Conservation (phyloP, 2,113 vertebrate genomes). For the Microcebus tavaratra region DNA sequence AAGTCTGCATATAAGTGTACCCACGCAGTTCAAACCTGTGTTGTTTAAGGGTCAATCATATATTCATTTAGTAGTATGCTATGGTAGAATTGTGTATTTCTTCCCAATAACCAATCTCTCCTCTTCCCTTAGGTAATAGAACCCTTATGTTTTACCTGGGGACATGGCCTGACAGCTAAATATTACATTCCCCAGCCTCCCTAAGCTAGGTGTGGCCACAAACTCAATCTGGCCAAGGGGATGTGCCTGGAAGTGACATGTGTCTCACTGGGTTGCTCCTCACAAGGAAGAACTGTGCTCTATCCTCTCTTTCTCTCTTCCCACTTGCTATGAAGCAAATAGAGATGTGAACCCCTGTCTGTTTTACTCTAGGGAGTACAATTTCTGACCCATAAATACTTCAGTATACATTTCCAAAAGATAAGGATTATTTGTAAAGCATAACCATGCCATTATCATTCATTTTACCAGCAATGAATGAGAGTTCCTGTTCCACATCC, state of each 20-base stretch:
- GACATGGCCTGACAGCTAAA: neutral
- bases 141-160: neutral
- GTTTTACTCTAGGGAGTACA: neutral
- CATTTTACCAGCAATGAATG: neutral
- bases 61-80: neutral
- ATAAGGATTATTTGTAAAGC: neutral
- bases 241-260: neutral
- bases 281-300: neutral
- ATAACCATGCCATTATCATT: neutral
- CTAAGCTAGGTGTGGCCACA: neutral
- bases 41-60: neutral
- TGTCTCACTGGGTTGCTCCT: too few relatives aligned
- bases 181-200: neutral
- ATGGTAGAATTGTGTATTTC: neutral
- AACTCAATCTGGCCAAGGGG: neutral
- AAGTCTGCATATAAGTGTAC: neutral
- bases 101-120: neutral
- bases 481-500: neutral
- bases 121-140: neutral
- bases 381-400: neutral
- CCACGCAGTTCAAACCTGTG: too few relatives aligned
- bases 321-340: neutral
- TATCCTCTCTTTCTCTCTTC: too few relatives aligned
- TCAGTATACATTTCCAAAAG: neutral
- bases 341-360: neutral